Evolutionary conservation across 2,888 invertebrate species (phyloP), one percentile per base, ranked within the genome.

Genomic region (Eurois occulta): DNA sequence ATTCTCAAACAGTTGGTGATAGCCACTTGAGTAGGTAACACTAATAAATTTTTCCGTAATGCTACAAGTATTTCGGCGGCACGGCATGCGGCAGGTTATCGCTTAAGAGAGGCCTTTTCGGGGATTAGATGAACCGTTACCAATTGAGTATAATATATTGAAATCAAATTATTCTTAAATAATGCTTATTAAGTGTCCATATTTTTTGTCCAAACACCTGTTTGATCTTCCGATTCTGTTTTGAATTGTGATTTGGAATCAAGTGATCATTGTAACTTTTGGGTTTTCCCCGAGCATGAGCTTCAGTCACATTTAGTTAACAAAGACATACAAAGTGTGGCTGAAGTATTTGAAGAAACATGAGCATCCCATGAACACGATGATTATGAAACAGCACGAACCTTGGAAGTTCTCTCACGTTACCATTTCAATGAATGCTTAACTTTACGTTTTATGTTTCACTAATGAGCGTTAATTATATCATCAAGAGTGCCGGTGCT

Each of bases 381-480:
- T 79, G 70, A 78, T 88, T 86, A 85, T 85, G 78, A 81, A 88
- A 88, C 76, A 75, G 69, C 76, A 79, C 77, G 81, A 82, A 89
- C 85, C 80, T 86, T 86, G 85, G 76, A 78, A 84, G 81, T 77
- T 85, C 84, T 87, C 87, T 87, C 87, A 87, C 88, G 88, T 78
- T 88, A 87, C 87, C 76, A 86, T 89, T 87, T 86, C 84, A 86
- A 87, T 86, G 78, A 84, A 87, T 86, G 85, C 83, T 87, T 85
- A 86, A 87, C 87, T 81, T 86, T 75, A 79, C 81, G 78, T 79
- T 88, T 87, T 85, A 90, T 90, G 88, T 90, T 90, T 87, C 80
- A 87, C 90, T 94, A 94, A 95, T 93, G 91, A 93, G 90, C 87
- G 85, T 90, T 92, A 92, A 94, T 94, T 92, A 92, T 91, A 91